A percentile compares a stretch with the other conserved stretches of the same genome.
Evolutionary conservation across 2,888 invertebrate species (phyloP).

Genomic region (Hemistola chrysoprasaria): DNA sequence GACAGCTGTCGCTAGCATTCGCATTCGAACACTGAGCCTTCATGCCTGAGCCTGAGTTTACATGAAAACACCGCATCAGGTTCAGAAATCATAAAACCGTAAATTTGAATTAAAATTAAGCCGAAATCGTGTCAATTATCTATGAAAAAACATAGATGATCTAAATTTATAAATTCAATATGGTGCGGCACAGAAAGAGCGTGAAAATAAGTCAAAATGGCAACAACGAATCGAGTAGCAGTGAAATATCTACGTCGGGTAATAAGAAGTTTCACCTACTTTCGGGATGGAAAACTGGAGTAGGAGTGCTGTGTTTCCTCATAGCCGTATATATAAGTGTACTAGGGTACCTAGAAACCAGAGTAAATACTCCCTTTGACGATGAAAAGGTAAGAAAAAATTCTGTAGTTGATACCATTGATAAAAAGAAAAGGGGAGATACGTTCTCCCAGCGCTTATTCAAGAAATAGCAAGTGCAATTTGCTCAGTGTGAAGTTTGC

Average conservation of each 20-base stretch:
- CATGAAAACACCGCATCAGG: conserved; percentile 10
- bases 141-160: conserved; percentile 17
- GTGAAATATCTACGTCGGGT: conserved; percentile 39
- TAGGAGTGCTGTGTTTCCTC: conserved; percentile 83
- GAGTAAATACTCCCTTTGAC: conserved; percentile 93
- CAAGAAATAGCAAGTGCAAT: too few relatives aligned
- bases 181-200: conserved; percentile 63
- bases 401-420: too few relatives aligned
- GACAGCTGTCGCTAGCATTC: conserved; percentile 5
- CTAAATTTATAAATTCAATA: conserved; percentile 34
- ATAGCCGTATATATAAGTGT: conserved; percentile 90
- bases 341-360: conserved; percentile 92
- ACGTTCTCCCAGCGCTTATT: too few relatives aligned
- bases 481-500: too few relatives aligned
- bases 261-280: conserved; percentile 45
- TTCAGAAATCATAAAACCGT: conserved; percentile 15
- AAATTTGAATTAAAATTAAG: conserved; percentile 30
- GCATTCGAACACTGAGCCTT: too few relatives aligned
- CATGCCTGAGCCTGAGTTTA: too few relatives aligned
- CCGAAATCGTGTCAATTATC: conserved; percentile 42
- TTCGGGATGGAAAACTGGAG: conserved; percentile 82
- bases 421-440: too few relatives aligned
- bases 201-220: conserved; percentile 43
- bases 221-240: conserved; percentile 59
- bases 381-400: conserved; percentile 85